Conservation (phyloP, 2,113 vertebrate genomes). For the Siphamia tubifer region DNA sequence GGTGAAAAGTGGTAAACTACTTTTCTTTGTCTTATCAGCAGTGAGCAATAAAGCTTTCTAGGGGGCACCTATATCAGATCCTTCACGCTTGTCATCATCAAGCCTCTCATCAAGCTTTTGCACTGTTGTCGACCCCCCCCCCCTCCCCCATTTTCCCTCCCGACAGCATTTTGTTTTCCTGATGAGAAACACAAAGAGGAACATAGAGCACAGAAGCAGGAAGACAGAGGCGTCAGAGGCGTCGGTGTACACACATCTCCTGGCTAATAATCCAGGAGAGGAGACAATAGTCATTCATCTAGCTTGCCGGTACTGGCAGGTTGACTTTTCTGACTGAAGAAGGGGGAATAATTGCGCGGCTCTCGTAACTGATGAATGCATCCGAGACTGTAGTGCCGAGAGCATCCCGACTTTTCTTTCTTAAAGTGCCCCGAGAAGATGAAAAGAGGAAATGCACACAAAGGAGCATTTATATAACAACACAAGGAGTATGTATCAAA, state of each 20-base stretch:
- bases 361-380: conserved; percentile 63
- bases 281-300: conserved; percentile 73
- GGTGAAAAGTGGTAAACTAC: conserved; percentile 32
- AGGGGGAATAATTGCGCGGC: conserved; percentile 69
- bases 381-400: conserved; percentile 42
- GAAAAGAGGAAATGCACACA: conserved; percentile 57
- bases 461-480: conserved; percentile 68
- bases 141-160: conserved; percentile 13
- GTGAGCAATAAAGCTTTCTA: conserved; percentile 38
- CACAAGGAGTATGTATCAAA: conserved; percentile 66
- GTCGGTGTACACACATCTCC: conserved; percentile 49
- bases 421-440: conserved; percentile 38
- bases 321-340: conserved; percentile 68
- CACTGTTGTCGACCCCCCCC: conserved; percentile 30
- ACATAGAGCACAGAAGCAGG: conserved; percentile 43
- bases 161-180: conserved; percentile 69
- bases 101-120: conserved; percentile 55
- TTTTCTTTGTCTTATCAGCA: conserved; percentile 50
- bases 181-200: conserved; percentile 64
- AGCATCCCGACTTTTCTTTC: conserved; percentile 31
- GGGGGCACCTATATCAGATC: conserved; percentile 57
- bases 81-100: conserved; percentile 64
- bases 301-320: conserved; percentile 47
- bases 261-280: conserved; percentile 64
- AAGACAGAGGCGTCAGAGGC: conserved; percentile 16